These are phyloP conservation scores for Cerceris rybyensis DNA, from an alignment of 2,888 invertebrate species.

Conservation along the genomic window DNA sequence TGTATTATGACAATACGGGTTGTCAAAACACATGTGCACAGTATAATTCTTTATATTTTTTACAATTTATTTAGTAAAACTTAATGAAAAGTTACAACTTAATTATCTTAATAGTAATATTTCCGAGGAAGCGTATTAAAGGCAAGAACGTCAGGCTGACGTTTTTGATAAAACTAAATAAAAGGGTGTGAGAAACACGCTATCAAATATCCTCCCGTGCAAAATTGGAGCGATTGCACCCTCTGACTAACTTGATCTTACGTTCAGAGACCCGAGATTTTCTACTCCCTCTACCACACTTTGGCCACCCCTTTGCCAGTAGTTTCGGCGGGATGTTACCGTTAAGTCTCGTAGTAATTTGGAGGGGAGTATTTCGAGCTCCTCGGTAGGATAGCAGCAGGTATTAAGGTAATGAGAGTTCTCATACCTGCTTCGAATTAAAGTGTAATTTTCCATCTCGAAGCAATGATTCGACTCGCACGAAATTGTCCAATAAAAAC, in stretches of 20 bases:
- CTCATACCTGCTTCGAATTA: conserved; percentile 45
- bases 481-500: conserved; percentile 45
- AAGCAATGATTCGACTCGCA: conserved; percentile 40
- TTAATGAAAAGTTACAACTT: no score
- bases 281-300: conserved; percentile 30
- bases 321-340: conserved; percentile 50
- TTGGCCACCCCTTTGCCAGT: conserved; percentile 35
- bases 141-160: no score
- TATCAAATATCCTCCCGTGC: no score
- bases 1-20: no score
- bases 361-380: conserved; percentile 31
- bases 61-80: no score
- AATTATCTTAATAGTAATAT: no score
- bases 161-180: no score
- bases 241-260: conserved; percentile 1
- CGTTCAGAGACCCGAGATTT: background rate
- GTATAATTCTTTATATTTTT: no score
- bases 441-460: conserved; percentile 53
- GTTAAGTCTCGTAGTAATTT: conserved; percentile 60
- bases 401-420: conserved; percentile 63
- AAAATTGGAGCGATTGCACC: no score
- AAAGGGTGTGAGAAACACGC: no score
- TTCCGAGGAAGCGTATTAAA: no score
- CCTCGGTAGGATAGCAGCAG: conserved; percentile 8
- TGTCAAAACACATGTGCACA: no score